Evolutionary conservation across 2,888 invertebrate species (phyloP).

Genomic region (Cheilosia urbana): DNA sequence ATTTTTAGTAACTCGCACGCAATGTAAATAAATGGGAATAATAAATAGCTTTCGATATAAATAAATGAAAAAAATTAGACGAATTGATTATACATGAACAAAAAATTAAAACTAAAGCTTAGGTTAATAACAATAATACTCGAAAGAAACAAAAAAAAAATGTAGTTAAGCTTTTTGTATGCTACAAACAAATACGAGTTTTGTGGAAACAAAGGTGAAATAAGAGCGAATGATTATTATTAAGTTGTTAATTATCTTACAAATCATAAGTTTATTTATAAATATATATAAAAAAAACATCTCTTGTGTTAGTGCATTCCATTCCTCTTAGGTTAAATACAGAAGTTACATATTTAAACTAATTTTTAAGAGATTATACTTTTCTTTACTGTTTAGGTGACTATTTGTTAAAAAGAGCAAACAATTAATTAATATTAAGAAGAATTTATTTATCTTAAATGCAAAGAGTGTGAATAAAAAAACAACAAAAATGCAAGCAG

Average conservation of each 20-base stretch:
- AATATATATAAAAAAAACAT: not conserved
- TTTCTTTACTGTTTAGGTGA: conserved; percentile 9
- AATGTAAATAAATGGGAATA: conserved; percentile 57
- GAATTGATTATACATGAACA: conserved; percentile 26
- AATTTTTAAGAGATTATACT: conserved; percentile 17
- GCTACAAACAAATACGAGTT: conserved; percentile 56
- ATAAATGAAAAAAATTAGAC: conserved; percentile 29
- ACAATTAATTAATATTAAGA: conserved; percentile 11
- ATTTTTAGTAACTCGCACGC: conserved; percentile 37
- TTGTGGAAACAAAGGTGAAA: conserved; percentile 17
- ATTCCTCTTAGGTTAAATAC: conserved; percentile 8
- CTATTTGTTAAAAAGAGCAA: conserved; percentile 14
- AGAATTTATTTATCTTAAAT: conserved; percentile 44
- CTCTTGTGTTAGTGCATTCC: conserved; percentile 33
- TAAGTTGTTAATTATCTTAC: not conserved
- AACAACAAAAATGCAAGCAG: conserved; percentile 49
- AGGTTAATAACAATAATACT: conserved; percentile 51
- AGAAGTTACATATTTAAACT: conserved; percentile 13
- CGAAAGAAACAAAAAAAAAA: conserved; percentile 6
- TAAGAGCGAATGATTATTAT: conserved; percentile 16
- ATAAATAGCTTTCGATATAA: conserved; percentile 66
- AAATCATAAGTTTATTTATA: not conserved
- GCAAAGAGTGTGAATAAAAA: conserved; percentile 18
- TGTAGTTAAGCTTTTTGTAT: conserved; percentile 72
- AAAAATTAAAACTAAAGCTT: conserved; percentile 13